Evolutionary conservation across 2,113 vertebrate genomes (phyloP).

Genomic region (Neogale vison): DNA sequence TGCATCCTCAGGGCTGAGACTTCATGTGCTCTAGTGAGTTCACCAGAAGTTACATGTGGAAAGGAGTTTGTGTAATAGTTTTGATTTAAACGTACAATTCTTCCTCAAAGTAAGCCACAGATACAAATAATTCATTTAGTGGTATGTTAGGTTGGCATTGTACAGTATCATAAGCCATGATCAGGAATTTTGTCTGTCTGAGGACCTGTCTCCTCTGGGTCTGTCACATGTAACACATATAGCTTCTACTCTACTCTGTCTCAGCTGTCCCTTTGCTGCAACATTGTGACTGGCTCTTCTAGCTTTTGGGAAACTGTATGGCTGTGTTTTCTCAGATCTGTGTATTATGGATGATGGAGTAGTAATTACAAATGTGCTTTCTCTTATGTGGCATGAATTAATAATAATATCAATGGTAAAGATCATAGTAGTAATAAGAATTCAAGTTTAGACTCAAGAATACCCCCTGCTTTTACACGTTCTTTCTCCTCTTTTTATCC

Average conservation of each 20-base stretch:
- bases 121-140: background rate
- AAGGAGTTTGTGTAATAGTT: background rate
- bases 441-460: background rate
- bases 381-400: background rate
- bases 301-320: background rate
- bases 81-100: background rate
- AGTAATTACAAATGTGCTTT: background rate
- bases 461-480: background rate
- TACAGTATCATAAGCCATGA: background rate
- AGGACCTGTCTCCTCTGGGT: background rate
- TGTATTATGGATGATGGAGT: accelerated
- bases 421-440: background rate
- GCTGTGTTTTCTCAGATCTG: background rate
- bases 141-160: background rate
- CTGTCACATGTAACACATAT: background rate
- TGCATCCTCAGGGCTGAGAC: background rate
- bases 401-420: background rate
- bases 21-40: background rate
- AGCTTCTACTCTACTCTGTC: background rate
- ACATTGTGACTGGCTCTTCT: accelerated
- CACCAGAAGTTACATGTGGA: background rate
- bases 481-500: background rate
- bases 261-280: background rate
- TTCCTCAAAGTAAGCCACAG: background rate
- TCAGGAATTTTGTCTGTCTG: background rate